These are phyloP conservation scores for Scrobipalpa costella DNA, from an alignment of 2,888 invertebrate species.

Conservation along the genomic window DNA sequence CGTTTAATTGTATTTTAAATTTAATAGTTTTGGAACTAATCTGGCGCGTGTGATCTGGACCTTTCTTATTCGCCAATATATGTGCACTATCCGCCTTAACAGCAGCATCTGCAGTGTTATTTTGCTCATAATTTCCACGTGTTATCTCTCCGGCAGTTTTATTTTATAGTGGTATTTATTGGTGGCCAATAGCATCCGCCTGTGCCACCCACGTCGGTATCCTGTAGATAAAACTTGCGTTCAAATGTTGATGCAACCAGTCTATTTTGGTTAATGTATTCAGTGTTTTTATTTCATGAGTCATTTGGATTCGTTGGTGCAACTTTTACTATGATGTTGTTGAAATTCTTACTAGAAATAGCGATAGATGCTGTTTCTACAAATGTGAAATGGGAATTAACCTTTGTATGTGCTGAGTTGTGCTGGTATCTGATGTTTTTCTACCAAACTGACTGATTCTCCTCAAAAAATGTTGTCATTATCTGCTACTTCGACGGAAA, in stretches of 20 bases:
- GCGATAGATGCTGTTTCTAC: background rate
- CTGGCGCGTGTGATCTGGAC: too few species aligned
- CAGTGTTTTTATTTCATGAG: conserved; percentile 8
- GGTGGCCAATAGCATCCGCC: conserved; percentile 38
- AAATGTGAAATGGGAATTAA: too few species aligned
- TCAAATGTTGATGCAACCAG: conserved; percentile 11
- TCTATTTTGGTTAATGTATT: conserved; percentile 15
- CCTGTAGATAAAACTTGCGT: conserved; percentile 23
- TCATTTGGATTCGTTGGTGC: conserved; percentile 1
- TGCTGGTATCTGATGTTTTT: too few species aligned
- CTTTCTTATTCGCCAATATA: too few species aligned
- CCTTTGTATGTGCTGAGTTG: too few species aligned
- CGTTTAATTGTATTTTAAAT: too few species aligned
- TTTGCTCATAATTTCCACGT: conserved; percentile 6
- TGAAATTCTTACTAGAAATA: background rate
- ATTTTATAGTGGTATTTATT: conserved; percentile 37
- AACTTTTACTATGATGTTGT: background rate
- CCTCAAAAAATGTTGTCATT: too few species aligned
- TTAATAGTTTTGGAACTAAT: too few species aligned
- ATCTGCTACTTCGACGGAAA: too few species aligned
- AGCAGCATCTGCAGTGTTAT: conserved; percentile 1
- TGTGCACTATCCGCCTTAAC: background rate
- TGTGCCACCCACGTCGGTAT: conserved; percentile 33
- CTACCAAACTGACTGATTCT: too few species aligned
- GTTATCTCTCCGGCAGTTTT: conserved; percentile 25